Base-by-base conservation (phyloP, 2,113 vertebrate genomes). In the Hypanus sabinus region DNA sequence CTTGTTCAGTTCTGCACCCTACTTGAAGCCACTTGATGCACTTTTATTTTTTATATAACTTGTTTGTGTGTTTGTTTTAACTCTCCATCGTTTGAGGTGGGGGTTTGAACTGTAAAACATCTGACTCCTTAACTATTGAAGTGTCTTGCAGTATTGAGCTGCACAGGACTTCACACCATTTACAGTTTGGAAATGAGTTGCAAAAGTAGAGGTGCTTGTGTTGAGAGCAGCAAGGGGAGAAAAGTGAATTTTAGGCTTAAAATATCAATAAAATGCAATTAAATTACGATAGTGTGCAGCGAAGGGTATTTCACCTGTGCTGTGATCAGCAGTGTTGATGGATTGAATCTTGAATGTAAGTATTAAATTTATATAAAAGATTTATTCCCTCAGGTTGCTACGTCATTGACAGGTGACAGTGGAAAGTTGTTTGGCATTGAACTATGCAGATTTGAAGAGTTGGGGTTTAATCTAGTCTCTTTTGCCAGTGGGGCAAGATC, bases 21-120 rank as follows among this genome's bases (percentile, higher is more conserved):
- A 99, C 98, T 98, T 99, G 98, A 99, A 98, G 97, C 91, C 91
- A 98, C 98, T 98, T 96, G 95, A 36, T 98, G 99, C 98, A 99
- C 98, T 99, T 99, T 96, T 98, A 97, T 96, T 98, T 97, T 97
- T 96, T 97, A 94, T 95, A 96, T 96, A 96, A 97, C 96, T 93
- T 93, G 65, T 93, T 71, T 91, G 87, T 91, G 60, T 90, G 87
- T 73, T 93, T 93, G 91, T 93, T 93, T 75, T 73, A 93, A 27
- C 60, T 70, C 90, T 70, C 55, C 91, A 73, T 71, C 8, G 33
- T 71, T 87, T 93, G 11, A 93, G 91, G 70, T 46, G 70, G 70
- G 36, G 33, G 30, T 92, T 92, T 92, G 90, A 92, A 70, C 33
- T 92, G 88, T 38, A 71, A 73, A 93, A 73, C 38, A 30, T 93